Evolutionary conservation across 2,888 invertebrate species (phyloP).

Genomic region (Schrankia costaestrigalis): DNA sequence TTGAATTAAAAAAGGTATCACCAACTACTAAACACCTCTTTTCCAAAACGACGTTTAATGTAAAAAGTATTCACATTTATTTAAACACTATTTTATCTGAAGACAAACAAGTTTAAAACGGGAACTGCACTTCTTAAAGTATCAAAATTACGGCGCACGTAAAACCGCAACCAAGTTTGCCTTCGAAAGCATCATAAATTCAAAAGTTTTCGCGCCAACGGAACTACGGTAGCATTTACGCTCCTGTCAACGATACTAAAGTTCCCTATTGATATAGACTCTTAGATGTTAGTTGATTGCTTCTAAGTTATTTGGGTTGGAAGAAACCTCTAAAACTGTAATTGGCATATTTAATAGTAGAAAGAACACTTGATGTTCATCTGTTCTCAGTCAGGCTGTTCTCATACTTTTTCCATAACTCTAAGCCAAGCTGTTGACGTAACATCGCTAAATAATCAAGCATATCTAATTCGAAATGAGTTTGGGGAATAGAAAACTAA

Average conservation of each 20-base stretch:
- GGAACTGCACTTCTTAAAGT: constrained; percentile 19
- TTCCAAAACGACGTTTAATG: too few species aligned
- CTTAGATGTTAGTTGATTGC: constrained; percentile 11
- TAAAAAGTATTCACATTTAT: neutral
- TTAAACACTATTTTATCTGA: constrained; percentile 6
- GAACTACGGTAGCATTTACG: constrained; percentile 5
- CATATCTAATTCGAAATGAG: too few species aligned
- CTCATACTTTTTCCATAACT: too few species aligned
- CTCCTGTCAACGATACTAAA: constrained; percentile 6
- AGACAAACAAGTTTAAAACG: constrained; percentile 4
- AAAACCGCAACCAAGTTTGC: constrained; percentile 24
- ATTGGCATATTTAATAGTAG: neutral
- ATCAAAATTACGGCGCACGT: constrained; percentile 30
- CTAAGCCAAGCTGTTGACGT: too few species aligned
- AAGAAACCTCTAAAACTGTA: too few species aligned
- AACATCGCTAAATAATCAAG: too few species aligned
- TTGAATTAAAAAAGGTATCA: too few species aligned
- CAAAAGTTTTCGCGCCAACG: constrained; percentile 25
- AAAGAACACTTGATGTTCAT: too few species aligned
- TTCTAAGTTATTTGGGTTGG: constrained; percentile 4
- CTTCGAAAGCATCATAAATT: constrained; percentile 33
- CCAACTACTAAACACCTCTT: too few species aligned
- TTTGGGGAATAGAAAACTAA: too few species aligned
- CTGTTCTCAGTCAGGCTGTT: too few species aligned
- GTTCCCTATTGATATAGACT: constrained; percentile 10